Conservation (phyloP, 2,113 vertebrate genomes). For the Azemiops feae region DNA sequence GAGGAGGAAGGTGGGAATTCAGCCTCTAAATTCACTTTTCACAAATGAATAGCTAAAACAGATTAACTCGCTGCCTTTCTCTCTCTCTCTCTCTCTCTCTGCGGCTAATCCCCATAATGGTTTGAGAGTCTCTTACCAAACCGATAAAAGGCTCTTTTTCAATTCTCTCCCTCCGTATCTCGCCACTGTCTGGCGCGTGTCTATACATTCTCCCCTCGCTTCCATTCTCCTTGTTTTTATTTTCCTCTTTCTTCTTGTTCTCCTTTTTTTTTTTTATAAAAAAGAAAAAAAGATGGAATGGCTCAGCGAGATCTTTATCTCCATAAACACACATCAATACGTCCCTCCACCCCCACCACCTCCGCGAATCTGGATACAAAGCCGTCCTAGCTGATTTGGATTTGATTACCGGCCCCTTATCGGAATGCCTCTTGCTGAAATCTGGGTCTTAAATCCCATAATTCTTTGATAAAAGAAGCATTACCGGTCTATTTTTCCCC, state of each 20-base stretch:
- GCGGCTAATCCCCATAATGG: conserved; percentile 87
- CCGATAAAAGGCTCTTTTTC: conserved; percentile 73
- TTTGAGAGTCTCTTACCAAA: conserved; percentile 80
- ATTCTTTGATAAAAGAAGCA: conserved; percentile 89
- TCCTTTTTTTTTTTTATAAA: conserved; percentile 40
- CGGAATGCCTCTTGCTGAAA: conserved; percentile 76
- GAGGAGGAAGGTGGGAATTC: conserved; percentile 4
- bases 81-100: conserved; percentile 37
- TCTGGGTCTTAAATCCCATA: conserved; percentile 90
- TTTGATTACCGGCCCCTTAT: conserved; percentile 80
- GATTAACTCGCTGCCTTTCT: conserved; percentile 68
- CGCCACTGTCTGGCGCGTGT: conserved; percentile 58
- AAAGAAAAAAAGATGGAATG: conserved; percentile 64
- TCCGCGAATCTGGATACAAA: conserved; percentile 68
- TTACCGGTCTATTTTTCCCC: conserved; percentile 78
- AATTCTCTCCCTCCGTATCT: conserved; percentile 66
- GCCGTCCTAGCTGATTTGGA: conserved; percentile 83
- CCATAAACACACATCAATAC: conserved; percentile 78
- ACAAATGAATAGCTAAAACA: conserved; percentile 76
- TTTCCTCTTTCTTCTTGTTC: conserved; percentile 38
- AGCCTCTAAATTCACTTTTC: conserved; percentile 66
- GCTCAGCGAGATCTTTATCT: conserved; percentile 76
- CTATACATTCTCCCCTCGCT: conserved; percentile 37
- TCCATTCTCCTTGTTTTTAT: conserved; percentile 57
- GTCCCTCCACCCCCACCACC: conserved; percentile 78